Evolutionary conservation across 2,888 invertebrate species (phyloP).

Genomic region (Fragum whitleyi): DNA sequence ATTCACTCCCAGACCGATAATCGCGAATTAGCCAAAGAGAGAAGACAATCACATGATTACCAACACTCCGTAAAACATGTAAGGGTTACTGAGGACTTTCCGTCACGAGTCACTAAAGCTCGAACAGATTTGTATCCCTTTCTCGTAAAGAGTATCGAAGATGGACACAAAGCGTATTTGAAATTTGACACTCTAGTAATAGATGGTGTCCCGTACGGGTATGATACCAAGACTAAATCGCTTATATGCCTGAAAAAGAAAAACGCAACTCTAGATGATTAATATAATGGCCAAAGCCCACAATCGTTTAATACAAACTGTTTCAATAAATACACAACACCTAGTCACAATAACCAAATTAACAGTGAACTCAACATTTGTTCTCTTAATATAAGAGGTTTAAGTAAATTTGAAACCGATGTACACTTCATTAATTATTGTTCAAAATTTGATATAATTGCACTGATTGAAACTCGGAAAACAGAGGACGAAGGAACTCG

Average conservation of each 20-base stretch:
- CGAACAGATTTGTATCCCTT: constrained; percentile 10
- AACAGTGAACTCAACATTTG: no score
- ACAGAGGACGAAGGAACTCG: no score
- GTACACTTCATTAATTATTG: neutral
- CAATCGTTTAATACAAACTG: neutral
- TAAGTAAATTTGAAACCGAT: neutral
- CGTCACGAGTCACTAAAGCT: neutral
- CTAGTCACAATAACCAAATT: no score
- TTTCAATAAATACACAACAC: no score
- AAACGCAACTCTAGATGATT: neutral
- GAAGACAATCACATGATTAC: neutral
- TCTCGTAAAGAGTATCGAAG: neutral
- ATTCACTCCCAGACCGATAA: neutral
- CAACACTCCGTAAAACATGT: no score
- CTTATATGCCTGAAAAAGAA: neutral
- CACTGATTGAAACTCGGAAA: neutral
- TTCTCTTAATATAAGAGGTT: no score
- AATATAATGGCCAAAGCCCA: constrained; percentile 1
- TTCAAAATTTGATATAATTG: constrained; percentile 4
- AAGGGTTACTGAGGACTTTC: neutral
- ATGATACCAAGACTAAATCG: neutral
- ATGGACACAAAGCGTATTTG: neutral
- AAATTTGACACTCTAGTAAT: constrained; percentile 1
- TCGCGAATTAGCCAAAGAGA: neutral
- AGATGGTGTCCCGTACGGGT: neutral